A percentile compares a stretch with the other conserved stretches of the same genome.
phyloP scores from a whole-genome alignment of 2,888 invertebrate species.

The Teinopalpus imperialis region DNA sequence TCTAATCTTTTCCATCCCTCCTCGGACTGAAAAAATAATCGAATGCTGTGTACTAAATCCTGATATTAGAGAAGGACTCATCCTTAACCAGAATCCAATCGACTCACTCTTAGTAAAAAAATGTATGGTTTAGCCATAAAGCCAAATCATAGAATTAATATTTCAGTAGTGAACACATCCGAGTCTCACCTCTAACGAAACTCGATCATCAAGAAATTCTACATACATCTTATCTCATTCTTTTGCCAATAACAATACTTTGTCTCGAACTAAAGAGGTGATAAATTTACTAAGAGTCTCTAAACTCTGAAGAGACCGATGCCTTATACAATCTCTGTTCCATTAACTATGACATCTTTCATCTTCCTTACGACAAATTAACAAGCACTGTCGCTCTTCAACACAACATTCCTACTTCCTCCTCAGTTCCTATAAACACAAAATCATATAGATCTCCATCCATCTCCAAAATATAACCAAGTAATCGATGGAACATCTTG shows the following conservation, averaged over 20 bases:
- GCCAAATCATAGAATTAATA: slow-evolving; percentile 20
- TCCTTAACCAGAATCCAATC: slow-evolving; percentile 26
- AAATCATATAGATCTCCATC: slow-evolving; percentile 34
- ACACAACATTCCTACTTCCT: slow-evolving; percentile 28
- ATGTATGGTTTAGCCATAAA: slow-evolving; percentile 26
- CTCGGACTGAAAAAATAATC: slow-evolving; percentile 30
- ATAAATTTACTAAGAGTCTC: slow-evolving; percentile 24
- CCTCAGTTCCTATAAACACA: slow-evolving; percentile 19
- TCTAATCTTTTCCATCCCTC: slow-evolving; percentile 20
- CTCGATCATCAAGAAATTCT: slow-evolving; percentile 4
- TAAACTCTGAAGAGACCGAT: too few relatives aligned
- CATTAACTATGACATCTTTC: slow-evolving; percentile 32
- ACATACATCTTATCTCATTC: background rate
- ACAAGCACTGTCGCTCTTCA: slow-evolving; percentile 22
- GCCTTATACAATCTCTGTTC: background rate
- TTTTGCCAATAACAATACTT: background rate
- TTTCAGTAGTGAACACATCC: slow-evolving; percentile 24
- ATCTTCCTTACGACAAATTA: slow-evolving; percentile 28
- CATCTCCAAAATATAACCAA: too few relatives aligned
- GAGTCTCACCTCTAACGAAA: slow-evolving; percentile 14
- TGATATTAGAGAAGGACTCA: slow-evolving; percentile 31
- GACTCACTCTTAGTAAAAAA: slow-evolving; percentile 28
- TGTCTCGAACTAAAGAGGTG: slow-evolving; percentile 20
- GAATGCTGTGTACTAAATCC: slow-evolving; percentile 35
- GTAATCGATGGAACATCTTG: too few relatives aligned